A percentile compares a stretch with the other conserved stretches of the same genome.
Evolutionary conservation across 2,113 vertebrate species (phyloP).

Genomic region (Elachura formosa): DNA sequence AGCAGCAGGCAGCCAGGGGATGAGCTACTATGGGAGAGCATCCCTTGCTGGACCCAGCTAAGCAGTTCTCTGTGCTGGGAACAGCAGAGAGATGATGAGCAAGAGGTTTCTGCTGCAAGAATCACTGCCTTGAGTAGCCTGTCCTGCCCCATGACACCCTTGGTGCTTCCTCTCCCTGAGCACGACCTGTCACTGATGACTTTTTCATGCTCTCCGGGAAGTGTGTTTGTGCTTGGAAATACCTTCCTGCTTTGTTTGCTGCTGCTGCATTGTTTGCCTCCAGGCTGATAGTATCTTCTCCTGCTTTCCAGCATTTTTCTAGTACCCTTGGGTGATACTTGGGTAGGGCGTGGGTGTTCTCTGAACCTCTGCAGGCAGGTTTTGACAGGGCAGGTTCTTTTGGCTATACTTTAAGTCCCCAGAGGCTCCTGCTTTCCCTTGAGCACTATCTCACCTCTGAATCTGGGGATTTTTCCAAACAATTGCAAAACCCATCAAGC

Average conservation of each 20-base stretch:
- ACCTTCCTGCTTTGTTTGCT: slow-evolving; percentile 27
- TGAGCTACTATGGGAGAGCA: background rate
- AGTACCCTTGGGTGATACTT: background rate
- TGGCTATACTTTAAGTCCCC: background rate
- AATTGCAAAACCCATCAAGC: background rate
- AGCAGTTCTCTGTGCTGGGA: background rate
- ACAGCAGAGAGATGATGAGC: background rate
- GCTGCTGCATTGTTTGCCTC: slow-evolving; percentile 1
- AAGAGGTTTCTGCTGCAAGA: background rate
- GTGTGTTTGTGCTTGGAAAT: slow-evolving; percentile 15
- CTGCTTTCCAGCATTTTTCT: slow-evolving; percentile 28
- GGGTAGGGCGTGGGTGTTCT: background rate
- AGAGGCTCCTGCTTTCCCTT: background rate
- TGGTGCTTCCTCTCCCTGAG: background rate
- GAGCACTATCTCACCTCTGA: background rate
- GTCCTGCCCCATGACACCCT: background rate
- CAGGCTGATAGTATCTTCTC: slow-evolving; percentile 14
- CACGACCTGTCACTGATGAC: background rate
- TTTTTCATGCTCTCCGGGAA: slow-evolving; percentile 55
- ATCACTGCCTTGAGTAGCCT: background rate
- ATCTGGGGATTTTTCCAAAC: slow-evolving; percentile 23
- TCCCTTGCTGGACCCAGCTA: background rate
- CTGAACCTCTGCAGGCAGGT: background rate
- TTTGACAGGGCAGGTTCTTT: background rate
- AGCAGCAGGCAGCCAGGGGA: accelerated